Conservation (phyloP, 2,113 vertebrate genomes). For the Sinosuthora webbiana region DNA sequence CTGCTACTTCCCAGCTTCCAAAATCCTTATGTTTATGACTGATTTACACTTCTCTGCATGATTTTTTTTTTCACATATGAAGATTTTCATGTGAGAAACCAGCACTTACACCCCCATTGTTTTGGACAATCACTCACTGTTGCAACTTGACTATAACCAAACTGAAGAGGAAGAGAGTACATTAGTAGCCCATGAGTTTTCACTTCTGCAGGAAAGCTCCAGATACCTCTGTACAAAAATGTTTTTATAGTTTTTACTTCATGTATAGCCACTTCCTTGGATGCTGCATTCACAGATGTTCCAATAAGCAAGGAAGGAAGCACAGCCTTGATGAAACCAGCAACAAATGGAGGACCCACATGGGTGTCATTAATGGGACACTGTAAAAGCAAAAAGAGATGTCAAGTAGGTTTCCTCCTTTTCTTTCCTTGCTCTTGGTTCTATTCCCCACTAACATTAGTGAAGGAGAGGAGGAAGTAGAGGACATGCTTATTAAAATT, state of each 20-base stretch:
- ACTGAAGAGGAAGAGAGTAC: not conserved
- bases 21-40: not conserved
- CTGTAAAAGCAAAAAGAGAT: not conserved
- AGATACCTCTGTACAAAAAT: not conserved
- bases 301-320: not conserved
- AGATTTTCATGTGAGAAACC: not conserved
- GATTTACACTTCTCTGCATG: not conserved
- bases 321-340: not conserved
- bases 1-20: not conserved
- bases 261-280: not conserved
- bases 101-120: not conserved
- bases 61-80: not conserved
- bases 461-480: not conserved
- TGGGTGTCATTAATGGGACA: not conserved
- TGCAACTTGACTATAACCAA: not conserved
- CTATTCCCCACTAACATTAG: not conserved
- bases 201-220: not conserved
- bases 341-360: not conserved
- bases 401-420: not conserved
- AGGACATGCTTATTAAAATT: constrained; percentile 26
- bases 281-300: not conserved
- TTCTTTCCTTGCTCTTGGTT: not conserved
- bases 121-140: not conserved
- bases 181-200: not conserved
- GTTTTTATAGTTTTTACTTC: not conserved